Base-by-base conservation (phyloP, 2,797 vertebrate genomes). In the Sternotherus odoratus region DNA sequence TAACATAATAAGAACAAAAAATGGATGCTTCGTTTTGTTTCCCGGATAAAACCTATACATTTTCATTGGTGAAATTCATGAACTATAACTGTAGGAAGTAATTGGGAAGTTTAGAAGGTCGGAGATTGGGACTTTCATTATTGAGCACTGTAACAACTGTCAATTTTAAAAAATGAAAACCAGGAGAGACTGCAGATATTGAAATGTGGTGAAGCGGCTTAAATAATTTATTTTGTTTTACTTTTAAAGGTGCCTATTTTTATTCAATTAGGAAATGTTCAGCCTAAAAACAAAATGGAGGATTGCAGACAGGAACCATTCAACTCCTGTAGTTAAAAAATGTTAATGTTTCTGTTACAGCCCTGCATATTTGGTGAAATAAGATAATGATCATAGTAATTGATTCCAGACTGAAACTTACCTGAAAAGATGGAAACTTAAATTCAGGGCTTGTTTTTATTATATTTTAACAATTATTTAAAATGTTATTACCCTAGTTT, bases 281-380 rank as follows among this genome's bases (percentile, higher is more conserved):
- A 82, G 57, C 11, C 28, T 26, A 36, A 5, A 83, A 85, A 80
- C n/a, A 28, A 88, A 90, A 82, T 85, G 0, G 2, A 91, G 69
- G 77, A 57, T 28, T 75, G 51, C 56, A 93, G 80, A 75, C 24
- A 83, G 75, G 83, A 78, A 77, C 80, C 57, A 36, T 78, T 92
- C 75, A 1, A 11, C 53, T 92, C 36, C 26, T 78, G 39, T 49
- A 91, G 36, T 56, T 89, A 88, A 54, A 49, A 11, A 66, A 48
- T 72, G 78, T 88, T 94, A 80, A 12, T 85, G 77, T 94, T 94
- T 87, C 80, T 93, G 8, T 95, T 92, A 79, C 46, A 56, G 83
- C 63, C 28, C 63, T 84, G 48, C 83, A 63, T 82, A 78, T 84
- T 93, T 93, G 90, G 69, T 78, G 51, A 85, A 80, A 66, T 75